Percentiles rank a stretch among this genome's conserved stretches.
phyloP scores from a whole-genome alignment of 2,113 vertebrate species.

The Amblyopsis rosae region DNA sequence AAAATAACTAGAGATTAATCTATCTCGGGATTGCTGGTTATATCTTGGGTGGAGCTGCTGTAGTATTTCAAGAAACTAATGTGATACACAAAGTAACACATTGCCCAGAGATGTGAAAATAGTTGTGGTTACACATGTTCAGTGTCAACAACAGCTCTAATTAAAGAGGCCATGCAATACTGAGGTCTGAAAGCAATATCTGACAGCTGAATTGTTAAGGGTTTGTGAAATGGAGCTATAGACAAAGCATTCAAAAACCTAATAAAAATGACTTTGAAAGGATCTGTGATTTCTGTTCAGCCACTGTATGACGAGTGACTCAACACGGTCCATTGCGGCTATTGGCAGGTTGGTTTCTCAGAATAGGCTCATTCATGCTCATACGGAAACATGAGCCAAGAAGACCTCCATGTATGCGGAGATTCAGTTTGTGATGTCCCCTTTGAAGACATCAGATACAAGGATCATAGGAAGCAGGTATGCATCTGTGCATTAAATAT shows the following conservation, averaged over 20 bases:
- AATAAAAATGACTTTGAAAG: too few relatives aligned
- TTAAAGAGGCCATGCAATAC: too few relatives aligned
- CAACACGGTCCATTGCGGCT: too few relatives aligned
- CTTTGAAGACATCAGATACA: conserved; percentile 14
- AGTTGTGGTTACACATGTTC: conserved; percentile 15
- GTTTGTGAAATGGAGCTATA: too few relatives aligned
- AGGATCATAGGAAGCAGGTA: background rate
- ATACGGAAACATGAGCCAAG: background rate
- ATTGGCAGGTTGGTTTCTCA: conserved; percentile 14
- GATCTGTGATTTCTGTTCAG: background rate
- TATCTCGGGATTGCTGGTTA: conserved; percentile 16
- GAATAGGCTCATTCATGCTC: conserved; percentile 18
- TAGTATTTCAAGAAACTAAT: background rate
- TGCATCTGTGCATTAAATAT: conserved; percentile 16
- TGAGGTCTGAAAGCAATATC: too few relatives aligned
- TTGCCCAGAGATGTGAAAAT: background rate
- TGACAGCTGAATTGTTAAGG: too few relatives aligned
- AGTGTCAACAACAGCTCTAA: background rate
- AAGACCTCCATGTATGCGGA: conserved; percentile 13
- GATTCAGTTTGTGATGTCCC: conserved; percentile 18
- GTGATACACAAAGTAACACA: conserved; percentile 15
- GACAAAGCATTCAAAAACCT: too few relatives aligned
- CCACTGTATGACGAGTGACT: background rate
- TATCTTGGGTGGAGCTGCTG: conserved; percentile 13
- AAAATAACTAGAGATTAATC: conserved; percentile 54